A percentile compares a stretch with the other conserved stretches of the same genome.
Conservation (phyloP, 2,888 invertebrate species). For the Dysmachus trigonus region DNA sequence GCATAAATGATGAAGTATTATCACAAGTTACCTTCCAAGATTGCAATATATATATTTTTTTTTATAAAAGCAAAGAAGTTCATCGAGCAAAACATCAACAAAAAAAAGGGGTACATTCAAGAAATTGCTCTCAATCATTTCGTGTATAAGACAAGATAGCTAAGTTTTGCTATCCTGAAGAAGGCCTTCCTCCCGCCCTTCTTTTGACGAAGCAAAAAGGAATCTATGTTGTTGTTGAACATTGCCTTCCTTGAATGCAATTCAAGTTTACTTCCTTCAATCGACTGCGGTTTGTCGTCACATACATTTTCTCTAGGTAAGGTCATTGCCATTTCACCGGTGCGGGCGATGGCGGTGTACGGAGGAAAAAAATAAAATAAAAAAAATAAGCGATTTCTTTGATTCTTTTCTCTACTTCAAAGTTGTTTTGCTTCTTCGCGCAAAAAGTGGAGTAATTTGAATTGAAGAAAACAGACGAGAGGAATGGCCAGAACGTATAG, state of each 20-base stretch:
- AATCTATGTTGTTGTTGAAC: not conserved
- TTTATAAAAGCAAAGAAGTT: not conserved
- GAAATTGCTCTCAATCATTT: not conserved
- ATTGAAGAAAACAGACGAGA: not conserved
- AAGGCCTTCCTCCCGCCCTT: not conserved
- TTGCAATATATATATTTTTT: not conserved
- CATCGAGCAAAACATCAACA: not conserved
- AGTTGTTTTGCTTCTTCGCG: not conserved
- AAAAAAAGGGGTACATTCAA: not conserved
- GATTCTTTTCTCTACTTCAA: not conserved
- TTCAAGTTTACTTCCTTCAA: conserved; percentile 16
- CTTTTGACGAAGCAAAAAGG: not conserved
- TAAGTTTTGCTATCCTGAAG: not conserved
- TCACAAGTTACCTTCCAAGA: not conserved
- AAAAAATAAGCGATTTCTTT: not conserved
- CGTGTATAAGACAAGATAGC: not conserved
- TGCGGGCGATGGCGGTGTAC: not conserved
- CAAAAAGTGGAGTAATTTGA: not conserved
- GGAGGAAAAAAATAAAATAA: not conserved
- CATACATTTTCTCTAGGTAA: not conserved
- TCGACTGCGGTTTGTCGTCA: not conserved
- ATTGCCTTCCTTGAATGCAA: not conserved
- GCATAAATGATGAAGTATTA: not conserved
- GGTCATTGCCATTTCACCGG: not conserved
- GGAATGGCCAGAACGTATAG: not conserved